Conservation (phyloP, 2,113 vertebrate species). For the Rana temporaria region DNA sequence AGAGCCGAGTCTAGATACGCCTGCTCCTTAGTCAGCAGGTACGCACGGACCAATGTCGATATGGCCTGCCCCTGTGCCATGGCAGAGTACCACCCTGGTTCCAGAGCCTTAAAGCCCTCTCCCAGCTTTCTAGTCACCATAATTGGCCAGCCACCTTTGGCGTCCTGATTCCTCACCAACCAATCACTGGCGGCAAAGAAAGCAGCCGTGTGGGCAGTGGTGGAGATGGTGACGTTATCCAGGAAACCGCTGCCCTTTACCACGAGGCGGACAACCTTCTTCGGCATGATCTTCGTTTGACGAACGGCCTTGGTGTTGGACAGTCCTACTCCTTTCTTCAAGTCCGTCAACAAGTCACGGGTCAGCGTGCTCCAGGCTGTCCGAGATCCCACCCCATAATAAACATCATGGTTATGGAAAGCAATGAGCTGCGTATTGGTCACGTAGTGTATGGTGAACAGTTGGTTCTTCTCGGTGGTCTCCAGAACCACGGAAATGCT, state of each 20-base stretch:
- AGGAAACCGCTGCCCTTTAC: constrained; percentile 84
- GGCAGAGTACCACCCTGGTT: constrained; percentile 98
- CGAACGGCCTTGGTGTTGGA: constrained; percentile 97
- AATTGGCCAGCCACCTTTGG: constrained; percentile 94
- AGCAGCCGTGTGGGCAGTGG: constrained; percentile 92
- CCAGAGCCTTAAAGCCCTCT: constrained; percentile 90
- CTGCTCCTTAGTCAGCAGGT: constrained; percentile 88
- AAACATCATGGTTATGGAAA: constrained; percentile 85
- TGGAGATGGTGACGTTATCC: constrained; percentile 91
- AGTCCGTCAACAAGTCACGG: constrained; percentile 92
- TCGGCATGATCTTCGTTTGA: constrained; percentile 94
- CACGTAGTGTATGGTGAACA: constrained; percentile 89
- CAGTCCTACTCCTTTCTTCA: constrained; percentile 93
- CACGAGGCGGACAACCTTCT: constrained; percentile 81
- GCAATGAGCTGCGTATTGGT: constrained; percentile 88
- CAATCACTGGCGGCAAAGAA: constrained; percentile 95
- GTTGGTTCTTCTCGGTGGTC: constrained; percentile 89
- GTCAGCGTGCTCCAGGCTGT: constrained; percentile 90
- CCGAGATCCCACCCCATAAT: constrained; percentile 88
- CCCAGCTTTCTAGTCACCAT: constrained; percentile 95
- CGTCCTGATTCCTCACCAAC: constrained; percentile 94
- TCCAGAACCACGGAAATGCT: constrained; percentile 91
- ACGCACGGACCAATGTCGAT: constrained; percentile 92
- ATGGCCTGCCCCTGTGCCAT: constrained; percentile 99
- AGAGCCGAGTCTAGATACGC: constrained; percentile 86